Evolutionary conservation across 2,113 vertebrate species (phyloP).

Genomic region (Chlorocebus sabaeus): DNA sequence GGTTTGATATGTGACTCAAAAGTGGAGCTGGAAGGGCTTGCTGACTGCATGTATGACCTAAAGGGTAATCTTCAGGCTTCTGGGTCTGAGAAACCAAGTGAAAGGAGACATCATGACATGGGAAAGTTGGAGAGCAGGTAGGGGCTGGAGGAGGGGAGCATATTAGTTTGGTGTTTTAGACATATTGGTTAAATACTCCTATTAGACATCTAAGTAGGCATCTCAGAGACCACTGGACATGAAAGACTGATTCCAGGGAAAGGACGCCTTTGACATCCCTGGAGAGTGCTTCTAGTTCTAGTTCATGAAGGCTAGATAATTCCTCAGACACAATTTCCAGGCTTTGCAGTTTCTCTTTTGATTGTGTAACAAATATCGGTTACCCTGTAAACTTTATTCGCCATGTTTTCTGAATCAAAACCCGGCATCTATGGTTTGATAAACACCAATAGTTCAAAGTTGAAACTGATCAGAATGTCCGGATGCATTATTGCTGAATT

Average conservation of each 20-base stretch:
- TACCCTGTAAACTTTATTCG: not conserved
- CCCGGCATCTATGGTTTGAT: no score
- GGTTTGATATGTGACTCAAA: not conserved
- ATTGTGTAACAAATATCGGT: not conserved
- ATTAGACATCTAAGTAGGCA: not conserved
- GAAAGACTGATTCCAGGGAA: not conserved
- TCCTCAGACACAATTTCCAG: not conserved
- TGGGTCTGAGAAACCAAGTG: not conserved
- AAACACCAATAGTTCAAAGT: not conserved
- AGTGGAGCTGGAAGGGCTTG: not conserved
- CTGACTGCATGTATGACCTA: not conserved
- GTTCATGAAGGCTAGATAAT: not conserved
- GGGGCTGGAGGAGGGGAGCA: not conserved
- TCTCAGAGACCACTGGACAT: not conserved
- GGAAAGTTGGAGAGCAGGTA: not conserved
- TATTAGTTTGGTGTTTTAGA: not conserved
- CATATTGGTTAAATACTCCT: not conserved
- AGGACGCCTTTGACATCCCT: no score
- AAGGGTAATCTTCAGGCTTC: not conserved
- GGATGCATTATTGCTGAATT: not conserved
- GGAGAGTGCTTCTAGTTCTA: not conserved
- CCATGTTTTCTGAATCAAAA: not conserved
- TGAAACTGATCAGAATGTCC: not conserved
- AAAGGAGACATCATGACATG: not conserved
- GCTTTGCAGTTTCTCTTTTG: not conserved